phyloP scores from a whole-genome alignment of 1,140 invertebrate species.

The Calliphora vicina region DNA sequence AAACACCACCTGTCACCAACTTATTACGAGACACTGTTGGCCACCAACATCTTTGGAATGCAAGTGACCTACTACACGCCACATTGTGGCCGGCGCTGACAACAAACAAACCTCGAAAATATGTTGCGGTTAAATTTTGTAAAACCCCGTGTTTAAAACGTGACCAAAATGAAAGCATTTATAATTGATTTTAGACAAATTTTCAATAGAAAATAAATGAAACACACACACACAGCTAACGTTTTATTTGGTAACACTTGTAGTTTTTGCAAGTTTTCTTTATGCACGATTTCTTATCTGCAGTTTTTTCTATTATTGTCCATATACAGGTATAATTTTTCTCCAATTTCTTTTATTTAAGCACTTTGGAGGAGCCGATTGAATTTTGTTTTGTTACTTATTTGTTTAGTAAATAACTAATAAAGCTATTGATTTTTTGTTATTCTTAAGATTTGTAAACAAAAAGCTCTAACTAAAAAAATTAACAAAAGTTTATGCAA shows the following conservation, averaged over 20 bases:
- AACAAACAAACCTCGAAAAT: slow-evolving; percentile 43
- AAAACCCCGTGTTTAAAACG: slow-evolving; percentile 34
- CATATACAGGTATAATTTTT: slow-evolving; percentile 3
- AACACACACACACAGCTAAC: not conserved
- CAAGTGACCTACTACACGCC: not conserved
- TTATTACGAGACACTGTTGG: not conserved
- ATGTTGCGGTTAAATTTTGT: slow-evolving; percentile 42
- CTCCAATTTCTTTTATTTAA: not conserved
- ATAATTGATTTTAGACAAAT: not conserved
- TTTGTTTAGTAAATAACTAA: not conserved
- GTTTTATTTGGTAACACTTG: not conserved
- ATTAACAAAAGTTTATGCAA: not conserved
- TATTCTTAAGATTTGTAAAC: not conserved
- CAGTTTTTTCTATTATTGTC: slow-evolving; percentile 5
- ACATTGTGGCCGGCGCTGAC: not conserved
- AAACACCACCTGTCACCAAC: slow-evolving; percentile 10
- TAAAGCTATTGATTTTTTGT: too few species aligned
- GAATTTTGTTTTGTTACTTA: not conserved
- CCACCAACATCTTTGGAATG: not conserved
- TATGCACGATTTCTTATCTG: not conserved
- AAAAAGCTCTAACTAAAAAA: not conserved
- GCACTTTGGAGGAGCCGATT: not conserved
- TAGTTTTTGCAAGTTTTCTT: not conserved
- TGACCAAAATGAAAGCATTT: slow-evolving; percentile 41
- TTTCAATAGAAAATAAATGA: not conserved